Evolutionary conservation across 2,888 invertebrate species (phyloP), one percentile per base, ranked within the genome.

Genomic region (Melipona bicolor): DNA sequence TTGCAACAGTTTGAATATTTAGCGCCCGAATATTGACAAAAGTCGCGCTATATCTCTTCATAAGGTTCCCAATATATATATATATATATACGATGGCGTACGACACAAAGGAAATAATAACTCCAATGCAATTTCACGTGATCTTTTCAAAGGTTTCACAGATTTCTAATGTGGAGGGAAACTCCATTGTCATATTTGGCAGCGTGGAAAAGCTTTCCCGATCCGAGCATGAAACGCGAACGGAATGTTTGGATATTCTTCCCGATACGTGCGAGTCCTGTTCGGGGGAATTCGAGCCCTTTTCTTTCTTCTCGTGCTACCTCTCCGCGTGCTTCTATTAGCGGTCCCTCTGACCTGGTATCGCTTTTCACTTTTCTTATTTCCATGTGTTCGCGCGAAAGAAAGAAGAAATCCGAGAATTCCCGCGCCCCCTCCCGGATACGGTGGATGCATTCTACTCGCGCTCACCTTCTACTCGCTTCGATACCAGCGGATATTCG

Each of bases 361-460:
- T 78, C 13, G 83, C 65, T 70, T 77, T 54, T 49, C 64, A 11
- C 71, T 69, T 79, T 67, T 43, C 65, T 36, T 59, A 73, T 73
- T 56, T 36, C 9, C 71, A 43, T 61, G 15, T 49, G 61, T 43
- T 56, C 56, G 11, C 43, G 9, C 43, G 43, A 43, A 43, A 24
- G 13, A 24, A 24, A 59, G 19, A 15, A 54, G 81, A 68, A 62
- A 68, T 65, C 32, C 36, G 68, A 64, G 76, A 75, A 72, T 59
- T 62, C 52, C 43, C 24, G 43, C 56, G n/a, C 17, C 54, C 52
- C 27, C 65, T 65, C 43, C 43, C 56, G 62, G 36, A 54, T 4
- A 36, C 59, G 24, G 54, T 69, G 21, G 54, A 65, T 65, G 50
- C 52, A 70, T 36, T 82, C 74, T 19, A 69, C 68, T 61, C 65